A percentile compares a stretch with the other conserved stretches of the same genome.
phyloP scores from a whole-genome alignment of 2,888 invertebrate species.

The Salpingus planirostris region DNA sequence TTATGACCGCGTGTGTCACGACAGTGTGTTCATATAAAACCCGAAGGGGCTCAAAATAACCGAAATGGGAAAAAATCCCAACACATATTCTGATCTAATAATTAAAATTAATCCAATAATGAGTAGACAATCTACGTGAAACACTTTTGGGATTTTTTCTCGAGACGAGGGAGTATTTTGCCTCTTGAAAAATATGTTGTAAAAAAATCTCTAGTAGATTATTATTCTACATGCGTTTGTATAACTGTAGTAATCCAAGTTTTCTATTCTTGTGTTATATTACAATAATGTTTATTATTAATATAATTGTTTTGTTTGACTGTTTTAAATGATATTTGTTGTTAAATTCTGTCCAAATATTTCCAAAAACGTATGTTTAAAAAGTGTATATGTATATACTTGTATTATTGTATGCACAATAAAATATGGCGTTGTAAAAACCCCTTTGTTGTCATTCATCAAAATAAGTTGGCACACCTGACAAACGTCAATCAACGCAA shows the following conservation, averaged over 20 bases:
- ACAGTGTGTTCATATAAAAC: constrained; percentile 33
- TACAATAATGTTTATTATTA: no score
- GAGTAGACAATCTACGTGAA: no score
- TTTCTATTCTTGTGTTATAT: constrained; percentile 32
- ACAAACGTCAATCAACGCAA: no score
- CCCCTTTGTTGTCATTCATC: not conserved
- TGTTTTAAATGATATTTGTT: constrained; percentile 40
- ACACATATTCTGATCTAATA: no score
- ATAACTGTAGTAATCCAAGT: constrained; percentile 24
- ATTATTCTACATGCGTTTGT: constrained; percentile 27
- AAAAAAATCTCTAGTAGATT: constrained; percentile 19
- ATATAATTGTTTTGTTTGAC: constrained; percentile 38
- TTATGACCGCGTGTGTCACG: constrained; percentile 30
- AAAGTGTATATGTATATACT: constrained; percentile 46
- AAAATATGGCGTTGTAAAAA: constrained; percentile 44
- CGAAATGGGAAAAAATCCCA: no score
- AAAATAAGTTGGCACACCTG: not conserved
- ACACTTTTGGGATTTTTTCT: no score
- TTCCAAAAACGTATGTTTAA: constrained; percentile 43
- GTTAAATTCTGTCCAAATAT: constrained; percentile 45
- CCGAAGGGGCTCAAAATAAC: no score
- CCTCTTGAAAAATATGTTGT: constrained; percentile 15
- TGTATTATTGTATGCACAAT: constrained; percentile 46
- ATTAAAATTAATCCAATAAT: no score
- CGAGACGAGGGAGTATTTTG: no score